phyloP scores from a whole-genome alignment of 2,113 vertebrate species.

The Vidua chalybeata region DNA sequence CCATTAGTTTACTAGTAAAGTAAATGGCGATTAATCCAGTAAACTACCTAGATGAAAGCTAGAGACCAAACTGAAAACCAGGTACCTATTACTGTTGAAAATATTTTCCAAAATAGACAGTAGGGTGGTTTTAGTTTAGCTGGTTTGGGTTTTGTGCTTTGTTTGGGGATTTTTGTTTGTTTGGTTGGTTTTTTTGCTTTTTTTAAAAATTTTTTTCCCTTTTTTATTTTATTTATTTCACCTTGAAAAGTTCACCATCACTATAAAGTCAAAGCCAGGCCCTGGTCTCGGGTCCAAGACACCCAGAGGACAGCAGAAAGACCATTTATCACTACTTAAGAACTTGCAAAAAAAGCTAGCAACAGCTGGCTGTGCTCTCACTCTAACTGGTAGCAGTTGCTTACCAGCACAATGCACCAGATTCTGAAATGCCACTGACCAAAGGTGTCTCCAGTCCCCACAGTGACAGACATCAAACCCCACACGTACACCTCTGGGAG shows the following conservation, averaged over 20 bases:
- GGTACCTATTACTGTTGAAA: background rate
- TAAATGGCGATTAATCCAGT: background rate
- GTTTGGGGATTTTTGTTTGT: background rate
- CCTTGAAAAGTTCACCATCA: background rate
- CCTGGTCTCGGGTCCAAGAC: background rate
- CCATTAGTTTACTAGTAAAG: background rate
- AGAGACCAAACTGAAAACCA: background rate
- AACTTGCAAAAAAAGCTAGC: background rate
- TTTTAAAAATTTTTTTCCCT: rapidly evolving
- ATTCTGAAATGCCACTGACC: background rate
- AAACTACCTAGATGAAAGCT: background rate
- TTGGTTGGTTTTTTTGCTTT: background rate
- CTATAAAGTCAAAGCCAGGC: background rate
- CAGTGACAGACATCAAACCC: background rate
- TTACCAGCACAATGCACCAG: background rate
- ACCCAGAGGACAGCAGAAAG: background rate
- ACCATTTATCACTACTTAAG: background rate
- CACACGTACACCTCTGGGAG: background rate
- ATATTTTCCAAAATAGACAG: background rate
- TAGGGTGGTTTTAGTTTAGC: background rate
- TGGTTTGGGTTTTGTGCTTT: background rate
- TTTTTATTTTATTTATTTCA: background rate
- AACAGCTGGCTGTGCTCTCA: background rate
- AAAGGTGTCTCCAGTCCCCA: rapidly evolving
- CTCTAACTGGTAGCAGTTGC: rapidly evolving